Conservation (phyloP, 2,113 vertebrate species). For the Thomomys bottae region DNA sequence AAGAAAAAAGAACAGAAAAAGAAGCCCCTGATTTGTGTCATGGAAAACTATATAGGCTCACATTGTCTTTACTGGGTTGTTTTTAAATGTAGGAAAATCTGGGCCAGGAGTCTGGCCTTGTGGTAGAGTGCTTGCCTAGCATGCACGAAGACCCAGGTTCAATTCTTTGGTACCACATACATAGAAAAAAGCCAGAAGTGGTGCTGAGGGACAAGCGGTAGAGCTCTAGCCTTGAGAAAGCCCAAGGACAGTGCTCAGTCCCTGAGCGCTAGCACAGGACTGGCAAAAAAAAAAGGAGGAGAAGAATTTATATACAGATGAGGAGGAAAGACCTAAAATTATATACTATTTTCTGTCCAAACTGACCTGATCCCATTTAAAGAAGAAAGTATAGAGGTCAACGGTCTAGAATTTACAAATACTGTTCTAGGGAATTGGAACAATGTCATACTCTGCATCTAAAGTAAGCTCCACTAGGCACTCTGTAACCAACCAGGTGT, state of each 20-base stretch:
- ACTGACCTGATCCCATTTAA: neutral
- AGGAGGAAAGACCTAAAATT: neutral
- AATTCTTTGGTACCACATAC: too few species aligned
- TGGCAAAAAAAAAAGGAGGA: too few species aligned
- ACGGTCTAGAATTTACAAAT: neutral
- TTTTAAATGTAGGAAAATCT: too few species aligned
- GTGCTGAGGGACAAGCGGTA: too few species aligned
- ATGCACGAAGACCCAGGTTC: too few species aligned
- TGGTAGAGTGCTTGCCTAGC: too few species aligned
- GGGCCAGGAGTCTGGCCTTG: too few species aligned
- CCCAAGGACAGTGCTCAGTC: too few species aligned
- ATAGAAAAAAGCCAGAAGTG: too few species aligned
- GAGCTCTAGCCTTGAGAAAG: too few species aligned
- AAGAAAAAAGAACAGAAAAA: neutral
- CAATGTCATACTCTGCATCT: neutral
- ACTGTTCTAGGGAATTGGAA: neutral
- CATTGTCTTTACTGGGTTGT: neutral
- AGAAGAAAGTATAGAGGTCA: neutral
- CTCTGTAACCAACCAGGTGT: neutral
- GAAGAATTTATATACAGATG: neutral
- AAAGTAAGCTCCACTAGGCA: neutral
- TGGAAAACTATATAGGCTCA: neutral
- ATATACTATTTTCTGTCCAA: neutral
- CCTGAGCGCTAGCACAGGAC: too few species aligned
- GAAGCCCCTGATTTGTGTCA: neutral